Percentiles rank a stretch among this genome's conserved stretches.
Conservation (phyloP, 2,113 vertebrate genomes). For the Pogonocichla stellata region DNA sequence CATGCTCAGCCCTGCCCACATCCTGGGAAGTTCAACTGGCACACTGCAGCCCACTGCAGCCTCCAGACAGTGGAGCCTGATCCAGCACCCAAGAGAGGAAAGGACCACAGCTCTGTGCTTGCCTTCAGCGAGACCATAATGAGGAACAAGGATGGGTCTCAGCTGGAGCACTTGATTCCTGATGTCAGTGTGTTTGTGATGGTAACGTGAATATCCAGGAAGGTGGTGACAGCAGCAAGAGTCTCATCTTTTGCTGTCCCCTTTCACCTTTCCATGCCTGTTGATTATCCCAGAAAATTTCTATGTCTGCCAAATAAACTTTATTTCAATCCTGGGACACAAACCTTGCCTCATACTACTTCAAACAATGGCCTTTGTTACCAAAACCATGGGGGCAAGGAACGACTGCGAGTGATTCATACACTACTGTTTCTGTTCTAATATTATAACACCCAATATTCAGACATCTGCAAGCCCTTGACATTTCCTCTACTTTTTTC, state of each 20-base stretch:
- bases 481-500: conserved; percentile 9
- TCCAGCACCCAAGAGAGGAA: not conserved
- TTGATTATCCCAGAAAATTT: not conserved
- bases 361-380: not conserved
- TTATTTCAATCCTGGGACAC: not conserved
- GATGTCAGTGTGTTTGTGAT: not conserved
- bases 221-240: not conserved
- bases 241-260: not conserved
- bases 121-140: not conserved
- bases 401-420: not conserved
- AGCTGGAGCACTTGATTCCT: not conserved
- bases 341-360: not conserved
- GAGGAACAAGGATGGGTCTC: not conserved
- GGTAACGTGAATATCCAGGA: not conserved
- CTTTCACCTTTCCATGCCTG: not conserved
- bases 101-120: not conserved
- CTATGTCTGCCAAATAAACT: not conserved
- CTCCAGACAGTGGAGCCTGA: not conserved
- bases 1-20: too few relatives aligned
- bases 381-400: not conserved
- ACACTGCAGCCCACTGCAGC: not conserved
- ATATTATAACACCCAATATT: not conserved
- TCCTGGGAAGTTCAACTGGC: not conserved
- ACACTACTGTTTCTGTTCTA: not conserved
- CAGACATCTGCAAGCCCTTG: not conserved